A percentile compares a stretch with the other conserved stretches of the same genome.
Evolutionary conservation across 1,140 invertebrate species (phyloP).

Genomic region (Aethina tumida): DNA sequence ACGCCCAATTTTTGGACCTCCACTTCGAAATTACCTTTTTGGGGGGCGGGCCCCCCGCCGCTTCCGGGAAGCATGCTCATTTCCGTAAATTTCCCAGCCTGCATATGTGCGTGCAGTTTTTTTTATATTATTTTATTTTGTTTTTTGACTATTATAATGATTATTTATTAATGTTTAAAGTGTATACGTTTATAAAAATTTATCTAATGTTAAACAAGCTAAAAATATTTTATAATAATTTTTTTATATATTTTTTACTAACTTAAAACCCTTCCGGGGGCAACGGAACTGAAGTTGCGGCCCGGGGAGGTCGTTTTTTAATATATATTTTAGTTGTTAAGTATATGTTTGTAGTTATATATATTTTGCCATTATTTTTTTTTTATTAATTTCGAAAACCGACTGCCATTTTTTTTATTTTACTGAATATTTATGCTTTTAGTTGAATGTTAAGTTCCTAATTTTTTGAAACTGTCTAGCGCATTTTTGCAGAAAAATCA

Average conservation of each 20-base stretch:
- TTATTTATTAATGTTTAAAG: conserved; percentile 10
- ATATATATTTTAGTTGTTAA: conserved; percentile 6
- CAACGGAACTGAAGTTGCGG: neutral
- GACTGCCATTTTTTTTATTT: conserved; percentile 32
- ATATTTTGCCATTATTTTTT: conserved; percentile 30
- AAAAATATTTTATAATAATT: conserved; percentile 21
- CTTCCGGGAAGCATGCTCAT: neutral
- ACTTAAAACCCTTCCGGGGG: conserved; percentile 6
- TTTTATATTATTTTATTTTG: conserved; percentile 4
- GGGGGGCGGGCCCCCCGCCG: neutral
- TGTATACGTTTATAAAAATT: conserved; percentile 20
- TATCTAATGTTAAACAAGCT: conserved; percentile 22
- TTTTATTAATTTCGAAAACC: too few relatives aligned
- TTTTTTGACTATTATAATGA: conserved; percentile 17
- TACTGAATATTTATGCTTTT: conserved; percentile 29
- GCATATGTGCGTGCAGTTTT: conserved; percentile 13
- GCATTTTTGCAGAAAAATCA: conserved; percentile 17
- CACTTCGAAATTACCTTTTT: neutral
- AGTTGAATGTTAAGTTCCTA: conserved; percentile 31
- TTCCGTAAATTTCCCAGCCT: conserved; percentile 1
- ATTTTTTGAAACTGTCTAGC: conserved; percentile 27
- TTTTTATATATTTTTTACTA: conserved; percentile 24
- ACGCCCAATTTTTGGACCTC: neutral
- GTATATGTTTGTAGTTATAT: conserved; percentile 17
- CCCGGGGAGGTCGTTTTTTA: conserved; percentile 8